Evolutionary conservation across 2,797 vertebrate species (phyloP).

Genomic region (Silurus aristotelis): DNA sequence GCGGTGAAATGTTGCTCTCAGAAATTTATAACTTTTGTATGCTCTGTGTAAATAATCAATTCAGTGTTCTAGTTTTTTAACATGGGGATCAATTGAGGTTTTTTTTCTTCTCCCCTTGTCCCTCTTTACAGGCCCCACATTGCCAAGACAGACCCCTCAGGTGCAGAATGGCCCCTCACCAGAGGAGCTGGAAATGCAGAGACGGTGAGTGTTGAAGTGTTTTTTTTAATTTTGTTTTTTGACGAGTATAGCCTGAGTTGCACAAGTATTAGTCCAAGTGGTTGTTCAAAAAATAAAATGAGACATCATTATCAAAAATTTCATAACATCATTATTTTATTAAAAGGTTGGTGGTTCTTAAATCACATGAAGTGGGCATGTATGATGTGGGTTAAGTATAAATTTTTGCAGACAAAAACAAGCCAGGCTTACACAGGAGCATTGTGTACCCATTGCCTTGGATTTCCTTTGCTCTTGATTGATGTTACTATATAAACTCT

Average conservation of each 20-base stretch:
- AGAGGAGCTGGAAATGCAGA: constrained; percentile 93
- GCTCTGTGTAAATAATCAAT: constrained; percentile 1
- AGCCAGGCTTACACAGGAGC: background rate
- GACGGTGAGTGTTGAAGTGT: constrained; percentile 76
- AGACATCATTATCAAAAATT: background rate
- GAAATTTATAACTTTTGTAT: background rate
- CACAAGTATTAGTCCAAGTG: background rate
- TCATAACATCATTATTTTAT: background rate
- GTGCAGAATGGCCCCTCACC: constrained; percentile 93
- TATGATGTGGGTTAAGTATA: background rate
- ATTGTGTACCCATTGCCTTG: too few species aligned
- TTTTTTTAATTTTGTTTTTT: background rate
- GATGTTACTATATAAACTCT: too few species aligned
- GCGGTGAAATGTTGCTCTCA: background rate
- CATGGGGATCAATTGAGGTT: background rate
- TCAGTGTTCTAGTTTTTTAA: background rate
- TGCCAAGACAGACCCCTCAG: constrained; percentile 90
- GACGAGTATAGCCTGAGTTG: background rate
- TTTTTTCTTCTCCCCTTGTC: background rate
- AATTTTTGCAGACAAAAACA: background rate
- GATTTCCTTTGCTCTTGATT: too few species aligned
- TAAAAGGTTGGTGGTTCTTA: background rate
- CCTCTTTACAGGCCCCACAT: constrained; percentile 80
- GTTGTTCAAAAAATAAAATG: background rate
- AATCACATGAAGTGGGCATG: background rate